phyloP scores from a whole-genome alignment of 2,888 invertebrate genomes.

The Vannuccia rotundouncinata region DNA sequence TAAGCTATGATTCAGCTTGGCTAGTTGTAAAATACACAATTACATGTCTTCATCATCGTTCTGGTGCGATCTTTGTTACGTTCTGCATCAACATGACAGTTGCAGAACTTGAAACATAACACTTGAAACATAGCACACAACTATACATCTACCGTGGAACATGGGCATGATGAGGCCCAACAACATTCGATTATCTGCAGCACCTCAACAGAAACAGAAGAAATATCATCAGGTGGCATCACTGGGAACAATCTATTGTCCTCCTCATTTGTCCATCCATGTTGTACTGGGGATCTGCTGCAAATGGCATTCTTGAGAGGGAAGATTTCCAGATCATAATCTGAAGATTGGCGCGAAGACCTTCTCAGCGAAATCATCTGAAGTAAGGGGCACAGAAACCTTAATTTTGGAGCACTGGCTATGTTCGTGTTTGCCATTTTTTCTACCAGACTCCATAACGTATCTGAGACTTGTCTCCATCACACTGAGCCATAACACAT shows the following conservation, averaged over 20 bases:
- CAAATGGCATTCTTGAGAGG: neutral
- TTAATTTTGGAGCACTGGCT: constrained; percentile 18
- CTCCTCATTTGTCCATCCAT: constrained; percentile 21
- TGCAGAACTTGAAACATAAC: too few relatives aligned
- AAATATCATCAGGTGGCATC: constrained; percentile 3
- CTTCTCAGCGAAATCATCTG: constrained; percentile 8
- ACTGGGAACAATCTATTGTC: neutral
- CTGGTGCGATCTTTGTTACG: too few relatives aligned
- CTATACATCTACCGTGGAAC: constrained; percentile 11
- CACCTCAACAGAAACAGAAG: constrained; percentile 17
- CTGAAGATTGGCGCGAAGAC: neutral
- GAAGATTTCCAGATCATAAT: constrained; percentile 27
- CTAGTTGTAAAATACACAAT: too few relatives aligned
- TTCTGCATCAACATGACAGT: too few relatives aligned
- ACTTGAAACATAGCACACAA: too few relatives aligned
- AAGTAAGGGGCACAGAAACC: neutral
- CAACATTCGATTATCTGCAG: constrained; percentile 21
- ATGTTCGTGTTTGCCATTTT: constrained; percentile 12
- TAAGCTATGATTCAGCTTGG: too few relatives aligned
- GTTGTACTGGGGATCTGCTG: constrained; percentile 5
- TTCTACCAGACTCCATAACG: constrained; percentile 30
- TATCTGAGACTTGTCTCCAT: constrained; percentile 16
- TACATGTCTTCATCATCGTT: too few relatives aligned
- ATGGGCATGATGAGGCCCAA: neutral
- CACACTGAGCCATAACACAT: constrained; percentile 2